A percentile compares a stretch with the other conserved stretches of the same genome.
These are phyloP conservation scores for Pyrgilauda ruficollis DNA, from an alignment of 2,113 vertebrate genomes.

Conservation along the genomic window DNA sequence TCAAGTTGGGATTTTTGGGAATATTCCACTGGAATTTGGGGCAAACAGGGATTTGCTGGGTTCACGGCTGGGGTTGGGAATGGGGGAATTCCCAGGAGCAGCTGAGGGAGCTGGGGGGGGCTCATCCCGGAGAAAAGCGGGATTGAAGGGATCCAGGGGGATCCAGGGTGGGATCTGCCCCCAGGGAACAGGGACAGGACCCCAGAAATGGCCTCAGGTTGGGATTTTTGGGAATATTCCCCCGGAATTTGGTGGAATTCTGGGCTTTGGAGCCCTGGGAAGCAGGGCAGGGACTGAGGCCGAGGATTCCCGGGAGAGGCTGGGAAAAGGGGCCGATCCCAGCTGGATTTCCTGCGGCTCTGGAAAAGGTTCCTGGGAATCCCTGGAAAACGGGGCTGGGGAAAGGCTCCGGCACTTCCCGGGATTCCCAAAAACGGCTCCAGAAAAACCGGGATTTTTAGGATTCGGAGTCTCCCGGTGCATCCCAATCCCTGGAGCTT, in stretches of 20 bases:
- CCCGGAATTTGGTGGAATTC: not conserved
- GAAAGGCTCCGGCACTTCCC: too few relatives aligned
- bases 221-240: not conserved
- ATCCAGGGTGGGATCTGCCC: not conserved
- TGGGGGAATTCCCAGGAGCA: not conserved
- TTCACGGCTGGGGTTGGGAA: too few relatives aligned
- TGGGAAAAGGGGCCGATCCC: not conserved
- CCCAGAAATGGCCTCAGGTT: not conserved
- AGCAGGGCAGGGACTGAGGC: not conserved
- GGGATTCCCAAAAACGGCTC: not conserved
- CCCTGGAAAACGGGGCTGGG: not conserved
- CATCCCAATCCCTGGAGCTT: not conserved
- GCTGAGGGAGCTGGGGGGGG: too few relatives aligned
- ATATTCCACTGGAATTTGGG: not conserved
- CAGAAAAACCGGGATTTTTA: accelerated
- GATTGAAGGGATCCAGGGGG: not conserved
- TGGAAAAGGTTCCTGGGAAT: not conserved
- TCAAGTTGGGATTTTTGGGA: not conserved
- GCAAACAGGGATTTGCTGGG: too few relatives aligned
- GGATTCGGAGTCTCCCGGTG: not conserved
- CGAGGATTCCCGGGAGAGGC: accelerated
- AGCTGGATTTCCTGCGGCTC: not conserved
- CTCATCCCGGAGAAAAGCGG: accelerated
- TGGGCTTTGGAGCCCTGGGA: accelerated
- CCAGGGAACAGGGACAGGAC: not conserved